Evolutionary conservation across 2,797 vertebrate genomes (phyloP), one percentile per base, ranked within the genome.

Genomic region (Tapirus indicus): DNA sequence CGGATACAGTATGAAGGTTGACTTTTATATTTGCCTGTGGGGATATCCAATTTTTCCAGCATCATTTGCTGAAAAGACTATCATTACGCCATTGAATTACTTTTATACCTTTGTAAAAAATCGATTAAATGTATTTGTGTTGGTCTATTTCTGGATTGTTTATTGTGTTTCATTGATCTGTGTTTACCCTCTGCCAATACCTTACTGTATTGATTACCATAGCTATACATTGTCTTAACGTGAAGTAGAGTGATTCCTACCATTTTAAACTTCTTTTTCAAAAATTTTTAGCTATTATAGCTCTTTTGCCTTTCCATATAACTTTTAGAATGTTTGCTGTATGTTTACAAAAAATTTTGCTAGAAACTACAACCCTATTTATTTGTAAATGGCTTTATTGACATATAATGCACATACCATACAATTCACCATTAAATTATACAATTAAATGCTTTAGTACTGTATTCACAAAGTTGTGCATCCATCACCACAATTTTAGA

Each of bases 221-320:
- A 25, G 14, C 16, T 68, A n/a, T 58, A 60, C 68, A 82, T 74
- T 38, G 10, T 54, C 32, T 78, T 64, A 79, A 85, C 3, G 85
- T 38, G 13, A 90, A 49, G 14, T 49, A 60, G 47, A 60, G 52
- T 82, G 68, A 75, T 14, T 52, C 17, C 44, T 93, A 56, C 38
- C 52, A 96, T 11, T 83, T 77, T 47, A 78, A 84, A 88, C 52
- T n/a, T 94, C 49, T 77, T 38, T 83, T 41, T 69, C 49, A 78
- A 6, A 78, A 4, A 23, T 75, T 82, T 78, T 54, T 69, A 52
- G 18, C 62, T 49, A 29, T 69, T 78, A 10, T 60, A 60, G 10
- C 41, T 68, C 0, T 3, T 87, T 94, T 68, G 2, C 7, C 38
- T 80, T 58, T 86, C 17, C 16, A 69, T 54, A 32, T 32, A 84